Conservation (phyloP, 1,140 invertebrate genomes). For the Drosophila littoralis region DNA sequence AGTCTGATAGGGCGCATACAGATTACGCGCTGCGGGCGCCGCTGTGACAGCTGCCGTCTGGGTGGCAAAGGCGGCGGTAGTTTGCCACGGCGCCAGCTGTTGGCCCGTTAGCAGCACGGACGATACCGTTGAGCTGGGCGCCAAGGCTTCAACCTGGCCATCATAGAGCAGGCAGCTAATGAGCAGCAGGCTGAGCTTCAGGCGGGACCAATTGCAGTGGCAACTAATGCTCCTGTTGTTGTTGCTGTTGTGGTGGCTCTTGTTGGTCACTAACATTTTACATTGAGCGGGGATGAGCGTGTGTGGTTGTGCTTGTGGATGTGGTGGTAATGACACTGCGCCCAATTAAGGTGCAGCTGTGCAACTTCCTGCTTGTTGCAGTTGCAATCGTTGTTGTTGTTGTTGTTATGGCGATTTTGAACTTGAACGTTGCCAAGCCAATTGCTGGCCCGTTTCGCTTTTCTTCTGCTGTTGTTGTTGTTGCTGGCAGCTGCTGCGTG, state of each 20-base stretch:
- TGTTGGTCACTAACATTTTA: constrained; percentile 83
- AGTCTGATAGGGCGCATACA: constrained; percentile 76
- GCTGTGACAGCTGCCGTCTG: constrained; percentile 25
- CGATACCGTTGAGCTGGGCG: constrained; percentile 43
- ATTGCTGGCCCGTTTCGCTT: constrained; percentile 61
- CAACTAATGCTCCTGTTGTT: constrained; percentile 28
- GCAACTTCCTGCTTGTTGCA: constrained; percentile 68
- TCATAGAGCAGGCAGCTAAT: constrained; percentile 48
- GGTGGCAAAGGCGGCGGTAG: constrained; percentile 23
- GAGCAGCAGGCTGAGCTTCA: constrained; percentile 49
- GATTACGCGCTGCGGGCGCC: constrained; percentile 69
- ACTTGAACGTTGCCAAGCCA: constrained; percentile 70
- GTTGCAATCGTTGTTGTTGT: constrained; percentile 31
- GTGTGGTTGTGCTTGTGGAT: constrained; percentile 26
- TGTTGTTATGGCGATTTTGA: constrained; percentile 56
- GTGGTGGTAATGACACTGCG: constrained; percentile 74
- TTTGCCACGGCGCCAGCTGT: constrained; percentile 65
- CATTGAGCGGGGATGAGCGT: constrained; percentile 74
- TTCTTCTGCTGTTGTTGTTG: constrained; percentile 60
- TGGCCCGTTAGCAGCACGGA: constrained; percentile 64
- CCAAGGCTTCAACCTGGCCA: constrained; percentile 12
- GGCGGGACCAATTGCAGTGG: constrained; percentile 59
- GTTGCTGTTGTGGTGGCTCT: constrained; percentile 14
- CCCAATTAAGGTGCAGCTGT: constrained; percentile 76
- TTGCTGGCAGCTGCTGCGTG: constrained; percentile 71